Base-by-base conservation (phyloP, 2,113 vertebrate species). In the Peucedramus taeniatus region DNA sequence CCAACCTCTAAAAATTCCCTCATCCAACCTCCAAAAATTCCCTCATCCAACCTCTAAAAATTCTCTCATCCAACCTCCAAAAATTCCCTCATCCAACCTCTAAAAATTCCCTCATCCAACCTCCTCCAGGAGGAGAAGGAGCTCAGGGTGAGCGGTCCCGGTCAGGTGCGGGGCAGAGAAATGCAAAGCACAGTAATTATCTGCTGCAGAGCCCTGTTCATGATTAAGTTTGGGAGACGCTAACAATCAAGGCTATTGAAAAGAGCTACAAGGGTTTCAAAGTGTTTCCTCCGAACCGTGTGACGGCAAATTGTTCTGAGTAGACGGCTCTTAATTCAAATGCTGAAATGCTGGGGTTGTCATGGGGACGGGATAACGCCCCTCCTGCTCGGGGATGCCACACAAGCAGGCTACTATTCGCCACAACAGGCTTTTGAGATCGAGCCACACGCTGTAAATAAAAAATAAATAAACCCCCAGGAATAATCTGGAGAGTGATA, bases 241-340 rank as follows among this genome's bases (percentile, higher is more conserved):
- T 93, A 96, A 98, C 97, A 96, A 95, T 97, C 94, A 79, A 45
- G 61, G 85, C 97, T 40, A 94, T 83, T 96, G 97, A 97, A 97
- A 94, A 72, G 94, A 90, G 77, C 95, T 96, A 96, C 93, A 92
- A 96, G 94, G 81, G 93, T 97, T 97, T 96, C 90, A 91, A 93
- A 96, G 97, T 92, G 94, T 93, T 96, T 91, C 92, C 96, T 96
- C 68, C 3, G 17, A 92, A 49, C 94, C 95, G 93, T 39, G 69
- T 96, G 97, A 97, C 7, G 17, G 71, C 56, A 90, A 96, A 96
- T 90, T 95, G 96, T 95, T 93, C 68, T 7, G 79, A 92, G 95
- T 61, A 97, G 90, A 75, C 59, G 40, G 87, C 65, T 95, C 76
- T 89, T 95, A 94, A 96, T 96, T 96, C 94, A 97, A 95, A 97